phyloP scores from a whole-genome alignment of 2,113 vertebrate species.

The Buteo buteo region DNA sequence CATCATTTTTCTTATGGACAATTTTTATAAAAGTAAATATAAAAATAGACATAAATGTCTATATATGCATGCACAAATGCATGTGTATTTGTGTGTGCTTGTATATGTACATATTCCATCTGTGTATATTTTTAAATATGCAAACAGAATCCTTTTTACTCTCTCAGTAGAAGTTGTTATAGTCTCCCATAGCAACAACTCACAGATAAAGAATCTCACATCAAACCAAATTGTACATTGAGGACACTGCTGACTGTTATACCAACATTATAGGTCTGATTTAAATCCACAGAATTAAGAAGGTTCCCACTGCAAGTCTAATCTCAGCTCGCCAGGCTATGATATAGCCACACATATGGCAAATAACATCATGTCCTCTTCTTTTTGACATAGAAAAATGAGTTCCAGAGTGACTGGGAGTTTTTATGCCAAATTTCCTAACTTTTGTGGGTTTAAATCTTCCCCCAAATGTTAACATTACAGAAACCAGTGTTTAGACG shows the following conservation, averaged over 20 bases:
- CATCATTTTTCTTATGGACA: neutral
- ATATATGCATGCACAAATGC: neutral
- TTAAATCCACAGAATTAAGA: neutral
- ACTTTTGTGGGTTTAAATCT: neutral
- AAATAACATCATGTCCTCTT: neutral
- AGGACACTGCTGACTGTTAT: neutral
- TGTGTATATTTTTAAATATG: conserved; percentile 17
- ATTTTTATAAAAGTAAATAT: neutral
- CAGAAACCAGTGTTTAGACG: neutral
- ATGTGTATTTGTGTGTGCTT: neutral
- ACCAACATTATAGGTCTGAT: neutral
- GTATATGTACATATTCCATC: neutral
- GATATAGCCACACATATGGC: neutral
- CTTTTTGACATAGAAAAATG: neutral
- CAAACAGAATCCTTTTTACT: conserved; percentile 11
- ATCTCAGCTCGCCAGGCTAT: neutral
- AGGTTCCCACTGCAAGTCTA: neutral
- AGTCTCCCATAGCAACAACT: conserved; percentile 45
- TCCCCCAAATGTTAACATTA: neutral
- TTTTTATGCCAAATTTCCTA: neutral
- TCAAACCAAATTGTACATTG: neutral
- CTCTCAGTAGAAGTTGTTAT: neutral
- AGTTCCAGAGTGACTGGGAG: neutral
- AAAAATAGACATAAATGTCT: neutral
- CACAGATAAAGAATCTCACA: conserved; percentile 20